These are phyloP conservation scores for Apteryx mantelli DNA, from an alignment of 2,113 vertebrate species.

Conservation along the genomic window DNA sequence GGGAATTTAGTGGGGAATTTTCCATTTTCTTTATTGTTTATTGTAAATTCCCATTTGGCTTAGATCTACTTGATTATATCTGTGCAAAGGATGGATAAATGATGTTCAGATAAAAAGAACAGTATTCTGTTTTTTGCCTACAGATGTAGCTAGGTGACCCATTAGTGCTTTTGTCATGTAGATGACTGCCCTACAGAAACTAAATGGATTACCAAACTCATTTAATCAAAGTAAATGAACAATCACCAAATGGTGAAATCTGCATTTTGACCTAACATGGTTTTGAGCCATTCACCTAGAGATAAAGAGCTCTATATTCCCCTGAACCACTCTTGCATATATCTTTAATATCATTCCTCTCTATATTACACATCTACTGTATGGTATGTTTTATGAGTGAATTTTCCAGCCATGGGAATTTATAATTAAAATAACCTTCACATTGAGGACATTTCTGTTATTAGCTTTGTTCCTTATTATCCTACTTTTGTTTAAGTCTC, in stretches of 20 bases:
- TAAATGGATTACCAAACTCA: neutral
- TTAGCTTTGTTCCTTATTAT: constrained; percentile 2
- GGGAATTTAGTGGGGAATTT: neutral
- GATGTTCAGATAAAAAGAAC: neutral
- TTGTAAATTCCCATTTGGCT: neutral
- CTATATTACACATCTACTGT: neutral
- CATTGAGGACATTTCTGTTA: neutral
- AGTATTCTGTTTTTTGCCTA: neutral
- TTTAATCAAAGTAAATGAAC: neutral
- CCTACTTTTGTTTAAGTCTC: neutral
- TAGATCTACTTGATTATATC: neutral
- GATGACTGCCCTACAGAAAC: neutral
- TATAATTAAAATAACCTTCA: constrained; percentile 48
- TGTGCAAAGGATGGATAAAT: neutral
- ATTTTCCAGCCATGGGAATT: constrained; percentile 25
- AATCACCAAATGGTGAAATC: neutral
- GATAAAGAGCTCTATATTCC: neutral
- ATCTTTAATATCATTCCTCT: constrained; percentile 6
- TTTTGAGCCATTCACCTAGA: neutral
- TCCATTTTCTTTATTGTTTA: neutral
- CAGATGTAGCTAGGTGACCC: neutral
- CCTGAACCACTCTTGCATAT: neutral
- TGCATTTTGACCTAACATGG: neutral
- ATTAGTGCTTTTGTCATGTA: neutral
- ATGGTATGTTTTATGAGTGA: constrained; percentile 13